Conservation (phyloP, 2,888 invertebrate species). For the Calameuta filiformis region DNA sequence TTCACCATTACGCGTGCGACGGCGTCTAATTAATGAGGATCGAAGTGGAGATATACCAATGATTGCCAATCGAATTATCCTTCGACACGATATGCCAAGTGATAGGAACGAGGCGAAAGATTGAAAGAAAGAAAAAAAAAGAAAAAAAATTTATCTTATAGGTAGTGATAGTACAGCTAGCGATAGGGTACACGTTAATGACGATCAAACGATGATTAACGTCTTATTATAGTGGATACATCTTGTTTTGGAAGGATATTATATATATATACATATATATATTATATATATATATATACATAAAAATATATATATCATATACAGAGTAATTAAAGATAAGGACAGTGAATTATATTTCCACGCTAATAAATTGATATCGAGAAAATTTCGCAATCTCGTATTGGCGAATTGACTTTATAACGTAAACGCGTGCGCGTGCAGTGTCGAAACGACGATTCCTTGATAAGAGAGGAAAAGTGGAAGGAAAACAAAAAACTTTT, state of each 20-base stretch:
- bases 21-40: background rate
- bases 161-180: background rate
- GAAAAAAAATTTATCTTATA: background rate
- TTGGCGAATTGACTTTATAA: background rate
- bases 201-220: background rate
- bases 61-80: background rate
- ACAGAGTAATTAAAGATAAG: background rate
- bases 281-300: constrained; percentile 19
- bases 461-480: background rate
- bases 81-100: background rate
- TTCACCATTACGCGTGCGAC: background rate
- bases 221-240: constrained; percentile 17
- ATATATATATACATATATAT: constrained; percentile 11
- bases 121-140: background rate
- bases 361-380: background rate
- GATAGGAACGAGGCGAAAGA: background rate
- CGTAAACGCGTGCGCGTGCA: background rate
- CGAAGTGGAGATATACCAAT: background rate
- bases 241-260: constrained; percentile 36
- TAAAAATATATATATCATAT: constrained; percentile 25
- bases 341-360: background rate
- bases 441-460: background rate
- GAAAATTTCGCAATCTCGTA: background rate
- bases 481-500: constrained; percentile 20
- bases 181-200: background rate